These are phyloP conservation scores for Pantherophis vulpinus DNA, from an alignment of 2,797 vertebrate species.

Conservation along the genomic window DNA sequence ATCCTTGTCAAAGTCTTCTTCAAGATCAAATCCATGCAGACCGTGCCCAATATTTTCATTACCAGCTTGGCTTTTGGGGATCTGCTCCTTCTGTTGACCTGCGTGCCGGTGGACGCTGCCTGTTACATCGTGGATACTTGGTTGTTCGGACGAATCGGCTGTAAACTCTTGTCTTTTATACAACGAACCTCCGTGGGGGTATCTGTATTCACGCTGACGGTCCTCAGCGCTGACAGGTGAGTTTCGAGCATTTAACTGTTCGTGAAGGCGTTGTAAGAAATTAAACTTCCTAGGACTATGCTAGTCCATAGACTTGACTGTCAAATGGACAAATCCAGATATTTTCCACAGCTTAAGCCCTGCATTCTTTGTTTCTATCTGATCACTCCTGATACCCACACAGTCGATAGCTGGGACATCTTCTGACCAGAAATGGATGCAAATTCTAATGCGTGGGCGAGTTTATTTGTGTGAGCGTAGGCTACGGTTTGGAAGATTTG, in stretches of 20 bases:
- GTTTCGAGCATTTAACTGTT: constrained; percentile 43
- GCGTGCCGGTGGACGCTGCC: constrained; percentile 77
- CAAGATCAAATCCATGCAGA: constrained; percentile 82
- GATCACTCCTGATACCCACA: not conserved
- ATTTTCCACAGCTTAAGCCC: not conserved
- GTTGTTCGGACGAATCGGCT: constrained; percentile 77
- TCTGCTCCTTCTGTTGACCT: constrained; percentile 76
- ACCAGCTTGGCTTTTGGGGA: constrained; percentile 81
- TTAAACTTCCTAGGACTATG: not conserved
- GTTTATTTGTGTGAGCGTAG: not conserved
- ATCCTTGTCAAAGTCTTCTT: constrained; percentile 82
- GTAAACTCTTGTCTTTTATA: constrained; percentile 80
- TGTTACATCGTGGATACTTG: constrained; percentile 76
- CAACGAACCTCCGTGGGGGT: constrained; percentile 79
- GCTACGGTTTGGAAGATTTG: not conserved
- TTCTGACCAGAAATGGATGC: not conserved
- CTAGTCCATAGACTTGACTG: too few species aligned
- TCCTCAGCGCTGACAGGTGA: constrained; percentile 82
- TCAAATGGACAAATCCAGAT: not conserved
- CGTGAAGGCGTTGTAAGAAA: not conserved
- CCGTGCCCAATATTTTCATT: constrained; percentile 81
- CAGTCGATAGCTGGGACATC: not conserved
- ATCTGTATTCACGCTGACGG: constrained; percentile 79
- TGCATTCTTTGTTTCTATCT: not conserved
- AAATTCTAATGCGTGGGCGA: not conserved